These are phyloP conservation scores for Crax fasciolata DNA, from an alignment of 2,797 vertebrate genomes.

Conservation along the genomic window DNA sequence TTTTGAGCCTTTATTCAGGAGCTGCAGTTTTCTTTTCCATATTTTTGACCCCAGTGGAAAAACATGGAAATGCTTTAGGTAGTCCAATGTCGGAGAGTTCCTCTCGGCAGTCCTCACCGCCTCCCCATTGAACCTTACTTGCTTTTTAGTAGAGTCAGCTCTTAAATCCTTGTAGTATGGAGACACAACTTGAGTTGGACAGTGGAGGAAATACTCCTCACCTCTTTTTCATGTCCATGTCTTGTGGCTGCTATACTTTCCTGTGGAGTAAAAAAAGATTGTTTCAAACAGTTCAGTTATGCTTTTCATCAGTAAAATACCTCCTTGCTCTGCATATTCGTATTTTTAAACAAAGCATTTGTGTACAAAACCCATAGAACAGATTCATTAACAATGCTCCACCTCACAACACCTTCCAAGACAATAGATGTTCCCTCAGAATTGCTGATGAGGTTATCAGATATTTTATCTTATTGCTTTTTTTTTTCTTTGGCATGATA, in stretches of 20 bases:
- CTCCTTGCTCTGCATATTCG: rapidly evolving
- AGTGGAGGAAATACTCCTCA: not conserved
- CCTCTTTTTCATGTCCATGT: not conserved
- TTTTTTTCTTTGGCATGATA: not conserved
- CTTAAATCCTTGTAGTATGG: not conserved
- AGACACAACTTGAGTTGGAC: not conserved
- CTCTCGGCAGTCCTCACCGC: not conserved
- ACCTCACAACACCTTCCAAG: not conserved
- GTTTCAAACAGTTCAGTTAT: not conserved
- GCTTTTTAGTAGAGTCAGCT: not conserved
- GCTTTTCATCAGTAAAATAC: not conserved
- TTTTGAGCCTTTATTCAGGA: not conserved
- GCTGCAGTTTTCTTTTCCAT: not conserved
- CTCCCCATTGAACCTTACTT: not conserved
- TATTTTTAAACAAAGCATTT: not conserved
- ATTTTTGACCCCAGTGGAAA: not conserved
- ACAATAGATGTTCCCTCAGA: not conserved
- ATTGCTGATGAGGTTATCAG: not conserved
- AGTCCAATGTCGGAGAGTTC: rapidly evolving
- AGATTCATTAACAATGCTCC: not conserved
- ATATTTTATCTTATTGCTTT: not conserved
- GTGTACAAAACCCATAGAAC: not conserved
- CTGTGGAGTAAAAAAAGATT: not conserved
- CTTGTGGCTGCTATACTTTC: not conserved
- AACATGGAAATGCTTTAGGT: not conserved